Conservation (phyloP, 1,140 invertebrate genomes). For the Aphaenogaster rudis region DNA sequence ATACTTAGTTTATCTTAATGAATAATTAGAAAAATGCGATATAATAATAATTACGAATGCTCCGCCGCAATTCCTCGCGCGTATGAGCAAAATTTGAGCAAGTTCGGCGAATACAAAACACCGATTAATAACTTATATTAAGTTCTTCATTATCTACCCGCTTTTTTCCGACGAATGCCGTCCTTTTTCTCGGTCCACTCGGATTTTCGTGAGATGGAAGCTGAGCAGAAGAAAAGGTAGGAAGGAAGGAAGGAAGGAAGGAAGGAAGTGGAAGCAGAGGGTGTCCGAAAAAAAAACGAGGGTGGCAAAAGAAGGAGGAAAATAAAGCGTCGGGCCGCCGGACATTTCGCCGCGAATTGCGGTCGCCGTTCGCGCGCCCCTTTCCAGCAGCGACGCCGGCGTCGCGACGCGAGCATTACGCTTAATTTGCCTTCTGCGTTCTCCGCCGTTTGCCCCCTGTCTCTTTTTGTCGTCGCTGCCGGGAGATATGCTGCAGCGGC, state of each 20-base stretch:
- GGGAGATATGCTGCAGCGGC: slow-evolving; percentile 37
- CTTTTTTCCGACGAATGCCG: background rate
- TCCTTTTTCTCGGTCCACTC: background rate
- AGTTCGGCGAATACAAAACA: background rate
- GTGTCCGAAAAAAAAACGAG: slow-evolving; percentile 46
- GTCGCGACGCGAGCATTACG: slow-evolving; percentile 67
- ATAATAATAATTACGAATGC: slow-evolving; percentile 29
- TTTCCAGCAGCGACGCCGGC: slow-evolving; percentile 19
- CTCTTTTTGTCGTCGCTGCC: slow-evolving; percentile 47
- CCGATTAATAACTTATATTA: slow-evolving; percentile 56
- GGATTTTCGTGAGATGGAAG: slow-evolving; percentile 29
- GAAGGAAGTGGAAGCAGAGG: slow-evolving; percentile 38
- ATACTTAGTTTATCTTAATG: background rate
- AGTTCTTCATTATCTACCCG: slow-evolving; percentile 23
- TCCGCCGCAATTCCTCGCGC: background rate
- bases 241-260: slow-evolving; percentile 42
- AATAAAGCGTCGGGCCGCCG: slow-evolving; percentile 43
- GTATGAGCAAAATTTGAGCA: background rate
- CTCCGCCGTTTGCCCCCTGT: slow-evolving; percentile 36
- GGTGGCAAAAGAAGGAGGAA: slow-evolving; percentile 3
- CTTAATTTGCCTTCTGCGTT: slow-evolving; percentile 71
- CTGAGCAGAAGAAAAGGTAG: background rate
- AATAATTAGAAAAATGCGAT: slow-evolving; percentile 9
- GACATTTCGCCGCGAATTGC: slow-evolving; percentile 57
- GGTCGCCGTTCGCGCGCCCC: slow-evolving; percentile 4